Evolutionary conservation across 1,140 invertebrate species (phyloP).

Genomic region (Monomorium pharaonis): DNA sequence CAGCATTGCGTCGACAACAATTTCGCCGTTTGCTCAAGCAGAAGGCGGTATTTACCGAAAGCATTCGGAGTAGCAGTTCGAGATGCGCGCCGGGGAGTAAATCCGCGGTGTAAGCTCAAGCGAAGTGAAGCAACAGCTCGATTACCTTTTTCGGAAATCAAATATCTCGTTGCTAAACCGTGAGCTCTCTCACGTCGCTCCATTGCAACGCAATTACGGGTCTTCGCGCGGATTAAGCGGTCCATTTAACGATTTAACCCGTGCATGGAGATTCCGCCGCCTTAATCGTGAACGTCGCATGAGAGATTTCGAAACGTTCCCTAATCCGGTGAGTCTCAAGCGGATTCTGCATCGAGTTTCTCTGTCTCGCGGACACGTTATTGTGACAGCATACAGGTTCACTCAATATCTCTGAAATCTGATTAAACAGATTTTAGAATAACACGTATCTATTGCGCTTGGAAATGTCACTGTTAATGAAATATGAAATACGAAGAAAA

Average conservation of each 20-base stretch:
- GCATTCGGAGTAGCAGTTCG: background rate
- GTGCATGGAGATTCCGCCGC: slow-evolving; percentile 29
- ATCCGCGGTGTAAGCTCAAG: background rate
- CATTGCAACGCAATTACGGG: slow-evolving; percentile 40
- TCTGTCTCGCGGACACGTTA: background rate
- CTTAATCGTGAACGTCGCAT: slow-evolving; percentile 33
- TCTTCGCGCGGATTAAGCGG: slow-evolving; percentile 45
- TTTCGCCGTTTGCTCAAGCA: background rate
- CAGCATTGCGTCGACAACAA: background rate
- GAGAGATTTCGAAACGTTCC: slow-evolving; percentile 38
- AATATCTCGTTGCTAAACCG: slow-evolving; percentile 29
- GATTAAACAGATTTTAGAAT: background rate
- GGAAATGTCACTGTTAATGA: background rate
- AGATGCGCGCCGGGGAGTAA: background rate
- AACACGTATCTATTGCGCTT: background rate
- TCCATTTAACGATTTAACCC: slow-evolving; percentile 55
- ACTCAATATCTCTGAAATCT: background rate
- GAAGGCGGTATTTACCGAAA: background rate
- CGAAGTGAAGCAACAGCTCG: background rate
- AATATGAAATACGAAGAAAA: background rate
- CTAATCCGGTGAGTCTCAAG: background rate
- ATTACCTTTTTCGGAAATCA: slow-evolving; percentile 52
- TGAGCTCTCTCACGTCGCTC: background rate
- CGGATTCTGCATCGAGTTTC: background rate
- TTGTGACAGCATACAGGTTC: background rate